Conservation (phyloP, 2,113 vertebrate genomes). For the Lepisosteus osseus region DNA sequence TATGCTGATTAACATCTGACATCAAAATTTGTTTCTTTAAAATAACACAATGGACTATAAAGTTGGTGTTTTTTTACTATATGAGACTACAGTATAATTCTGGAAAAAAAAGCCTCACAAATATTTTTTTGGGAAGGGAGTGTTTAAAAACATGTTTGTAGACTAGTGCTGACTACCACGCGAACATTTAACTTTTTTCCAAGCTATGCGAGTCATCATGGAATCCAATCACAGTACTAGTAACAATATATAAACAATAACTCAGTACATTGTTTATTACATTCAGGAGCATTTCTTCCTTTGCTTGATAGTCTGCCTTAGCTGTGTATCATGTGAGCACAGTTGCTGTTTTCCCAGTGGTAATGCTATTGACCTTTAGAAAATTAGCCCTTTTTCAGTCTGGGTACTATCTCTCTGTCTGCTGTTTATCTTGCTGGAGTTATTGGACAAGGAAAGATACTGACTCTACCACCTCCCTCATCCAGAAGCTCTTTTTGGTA, state of each 20-base stretch:
- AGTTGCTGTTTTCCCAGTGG: constrained; percentile 41
- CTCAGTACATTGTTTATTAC: constrained; percentile 45
- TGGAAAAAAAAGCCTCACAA: too few species aligned
- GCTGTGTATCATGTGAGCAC: constrained; percentile 37
- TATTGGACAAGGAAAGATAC: constrained; percentile 20
- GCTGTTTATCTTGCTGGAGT: constrained; percentile 27
- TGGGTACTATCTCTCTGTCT: constrained; percentile 26
- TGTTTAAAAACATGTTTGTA: too few species aligned
- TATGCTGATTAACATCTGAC: too few species aligned
- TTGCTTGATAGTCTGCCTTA: constrained; percentile 37
- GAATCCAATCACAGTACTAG: constrained; percentile 32
- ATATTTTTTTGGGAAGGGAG: too few species aligned
- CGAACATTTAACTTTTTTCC: constrained; percentile 5
- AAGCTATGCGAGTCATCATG: constrained; percentile 39
- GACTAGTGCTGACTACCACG: too few species aligned
- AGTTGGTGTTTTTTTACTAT: too few species aligned
- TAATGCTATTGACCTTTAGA: constrained; percentile 54
- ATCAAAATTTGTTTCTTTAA: too few species aligned
- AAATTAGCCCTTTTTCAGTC: constrained; percentile 50
- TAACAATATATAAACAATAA: constrained; percentile 28
- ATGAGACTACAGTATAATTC: too few species aligned
- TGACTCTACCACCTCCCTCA: too few species aligned
- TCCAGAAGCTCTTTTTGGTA: too few species aligned
- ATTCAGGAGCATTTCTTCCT: constrained; percentile 35
- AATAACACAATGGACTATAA: too few species aligned